Evolutionary conservation across 2,797 vertebrate species (phyloP), one percentile per base, ranked within the genome.

Genomic region (Selene dorsalis): DNA sequence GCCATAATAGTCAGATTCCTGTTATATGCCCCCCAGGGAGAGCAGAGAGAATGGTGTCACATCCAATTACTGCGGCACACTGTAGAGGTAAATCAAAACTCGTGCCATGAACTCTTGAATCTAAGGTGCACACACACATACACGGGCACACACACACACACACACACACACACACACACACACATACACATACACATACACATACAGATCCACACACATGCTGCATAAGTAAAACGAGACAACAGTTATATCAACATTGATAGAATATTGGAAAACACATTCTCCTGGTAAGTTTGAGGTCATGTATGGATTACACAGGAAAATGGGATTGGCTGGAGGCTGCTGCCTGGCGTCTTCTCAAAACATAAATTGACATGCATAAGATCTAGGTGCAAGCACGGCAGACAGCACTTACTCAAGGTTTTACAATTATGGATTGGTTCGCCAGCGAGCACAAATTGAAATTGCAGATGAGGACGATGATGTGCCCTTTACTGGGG

Each of bases 1-100:
- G 92, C 91, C 93, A 91, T 93, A 94, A 94, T 92, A 93, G 93
- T 93, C 87, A 91, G 91, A 94, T 92, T 92, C 89, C 91, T 91
- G 91, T 91, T 92, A 82, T 72, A 86, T 89, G 83, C 93, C 92
- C 92, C 92, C 92, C 73, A 48, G 91, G 91, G 93, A 91, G 90
- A 84, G 85, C 83, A 80, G 81, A 77, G 91, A 92, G 89, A 90
- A 93, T 91, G 92, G 90, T 94, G 92, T 93, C 92, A 94, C 91
- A 93, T 93, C 93, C 93, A 94, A 94, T 93, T 94, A 94, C 87
- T 77, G 90, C 80, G 50, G 87, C 85, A 87, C 91, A 90, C 85
- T 87, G 88, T 91, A 81, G 90, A 91, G 87, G 92, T 94, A 93
- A 93, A 94, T 94, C 92, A 94, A 91, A 90, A 88, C 89, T 88